A percentile compares a stretch with the other conserved stretches of the same genome.
Evolutionary conservation across 2,888 invertebrate species (phyloP).

Genomic region (Tinea pellionella): DNA sequence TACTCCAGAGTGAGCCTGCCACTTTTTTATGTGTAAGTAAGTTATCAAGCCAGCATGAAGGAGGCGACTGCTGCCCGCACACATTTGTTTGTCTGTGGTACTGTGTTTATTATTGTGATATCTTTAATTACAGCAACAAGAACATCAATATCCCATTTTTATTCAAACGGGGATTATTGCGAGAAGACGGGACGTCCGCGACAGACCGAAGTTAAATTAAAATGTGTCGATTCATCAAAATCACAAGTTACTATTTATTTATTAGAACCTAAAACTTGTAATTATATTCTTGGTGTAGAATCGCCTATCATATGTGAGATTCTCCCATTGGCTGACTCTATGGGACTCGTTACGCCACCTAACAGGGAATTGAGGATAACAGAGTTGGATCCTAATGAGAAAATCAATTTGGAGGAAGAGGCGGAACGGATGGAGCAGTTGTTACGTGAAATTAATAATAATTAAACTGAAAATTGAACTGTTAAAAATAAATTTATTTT

Average conservation of each 20-base stretch:
- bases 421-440: constrained; percentile 1
- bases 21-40: no score
- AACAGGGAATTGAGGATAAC: background rate
- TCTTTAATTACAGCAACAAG: constrained; percentile 25
- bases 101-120: no score
- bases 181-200: constrained; percentile 83
- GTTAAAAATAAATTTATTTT: background rate
- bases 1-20: no score
- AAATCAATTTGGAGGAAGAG: no score
- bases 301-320: constrained; percentile 91
- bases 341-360: constrained; percentile 71
- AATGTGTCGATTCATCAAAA: constrained; percentile 78
- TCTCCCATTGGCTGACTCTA: constrained; percentile 81
- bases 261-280: constrained; percentile 91
- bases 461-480: background rate
- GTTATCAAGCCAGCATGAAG: no score
- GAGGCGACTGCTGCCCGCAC: no score
- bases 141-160: constrained; percentile 86
- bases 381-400: constrained; percentile 21
- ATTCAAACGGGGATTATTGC: constrained; percentile 87
- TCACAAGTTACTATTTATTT: constrained; percentile 88
- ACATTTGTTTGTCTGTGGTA: no score
- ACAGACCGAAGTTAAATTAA: constrained; percentile 88
- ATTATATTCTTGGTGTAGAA: constrained; percentile 95
- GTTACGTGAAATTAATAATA: constrained; percentile 11